These are phyloP conservation scores for Drosophila fulvimacula DNA, from an alignment of 2,888 invertebrate species.

Conservation along the genomic window DNA sequence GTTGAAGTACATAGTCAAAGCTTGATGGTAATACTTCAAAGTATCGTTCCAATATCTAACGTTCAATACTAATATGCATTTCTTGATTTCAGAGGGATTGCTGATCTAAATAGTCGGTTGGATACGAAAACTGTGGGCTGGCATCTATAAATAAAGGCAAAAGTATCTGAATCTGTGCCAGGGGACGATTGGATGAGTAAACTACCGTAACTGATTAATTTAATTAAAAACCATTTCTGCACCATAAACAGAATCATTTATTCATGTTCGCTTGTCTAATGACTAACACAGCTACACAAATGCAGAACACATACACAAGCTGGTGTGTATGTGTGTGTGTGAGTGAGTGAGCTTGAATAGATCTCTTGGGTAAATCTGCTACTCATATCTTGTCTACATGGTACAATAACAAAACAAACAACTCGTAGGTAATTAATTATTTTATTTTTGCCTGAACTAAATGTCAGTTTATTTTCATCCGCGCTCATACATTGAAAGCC, in stretches of 20 bases:
- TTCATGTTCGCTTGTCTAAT: slow-evolving; percentile 57
- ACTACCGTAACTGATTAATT: slow-evolving; percentile 74
- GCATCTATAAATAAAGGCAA: slow-evolving; percentile 47
- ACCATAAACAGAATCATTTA: slow-evolving; percentile 75
- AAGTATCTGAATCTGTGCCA: slow-evolving; percentile 59
- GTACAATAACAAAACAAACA: slow-evolving; percentile 46
- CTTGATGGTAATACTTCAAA: slow-evolving; percentile 37
- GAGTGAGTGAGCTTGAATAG: slow-evolving; percentile 1
- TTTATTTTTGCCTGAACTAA: slow-evolving; percentile 60
- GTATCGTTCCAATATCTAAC: slow-evolving; percentile 49
- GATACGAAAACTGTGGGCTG: slow-evolving; percentile 39
- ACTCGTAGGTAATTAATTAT: slow-evolving; percentile 72
- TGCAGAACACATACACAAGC: slow-evolving; percentile 11
- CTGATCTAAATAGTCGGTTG: slow-evolving; percentile 44
- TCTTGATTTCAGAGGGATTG: slow-evolving; percentile 33
- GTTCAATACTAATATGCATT: slow-evolving; percentile 43
- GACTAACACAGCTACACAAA: slow-evolving; percentile 36
- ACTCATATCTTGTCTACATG: slow-evolving; percentile 44
- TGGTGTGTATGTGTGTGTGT: slow-evolving; percentile 1
- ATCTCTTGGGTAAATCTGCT: slow-evolving; percentile 30
- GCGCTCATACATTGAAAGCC: slow-evolving; percentile 55
- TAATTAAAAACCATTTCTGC: slow-evolving; percentile 77
- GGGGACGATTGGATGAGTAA: slow-evolving; percentile 52
- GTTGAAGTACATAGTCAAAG: slow-evolving; percentile 43
- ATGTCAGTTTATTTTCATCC: slow-evolving; percentile 64